A percentile compares a stretch with the other conserved stretches of the same genome.
Evolutionary conservation across 2,888 invertebrate species (phyloP).

Genomic region (Unio pictorum): DNA sequence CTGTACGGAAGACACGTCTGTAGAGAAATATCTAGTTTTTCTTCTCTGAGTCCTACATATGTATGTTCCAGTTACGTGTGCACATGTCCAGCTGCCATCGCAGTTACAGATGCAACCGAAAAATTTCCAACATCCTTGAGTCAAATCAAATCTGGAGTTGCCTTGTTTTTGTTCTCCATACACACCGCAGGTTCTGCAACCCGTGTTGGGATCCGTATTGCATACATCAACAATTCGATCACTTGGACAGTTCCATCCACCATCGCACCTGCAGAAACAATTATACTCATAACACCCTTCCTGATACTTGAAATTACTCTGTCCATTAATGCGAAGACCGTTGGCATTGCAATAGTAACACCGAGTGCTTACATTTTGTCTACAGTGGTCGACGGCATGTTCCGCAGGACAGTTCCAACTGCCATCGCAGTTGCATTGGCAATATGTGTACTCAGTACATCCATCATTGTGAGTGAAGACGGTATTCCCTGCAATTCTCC

Average conservation of each 20-base stretch:
- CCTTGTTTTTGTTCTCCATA: conserved; percentile 20
- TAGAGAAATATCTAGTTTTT: too few species aligned
- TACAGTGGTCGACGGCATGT: conserved; percentile 43
- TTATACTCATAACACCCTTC: conserved; percentile 44
- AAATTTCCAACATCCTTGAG: conserved; percentile 36
- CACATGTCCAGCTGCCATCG: conserved; percentile 11
- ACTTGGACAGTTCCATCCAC: conserved; percentile 45
- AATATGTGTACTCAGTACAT: conserved; percentile 10
- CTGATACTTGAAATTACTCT: conserved; percentile 28
- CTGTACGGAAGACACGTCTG: too few species aligned
- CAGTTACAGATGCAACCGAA: conserved; percentile 43
- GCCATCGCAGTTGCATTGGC: conserved; percentile 40
- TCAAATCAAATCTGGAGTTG: conserved; percentile 33
- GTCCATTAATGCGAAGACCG: conserved; percentile 32
- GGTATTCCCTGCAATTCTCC: conserved; percentile 24
- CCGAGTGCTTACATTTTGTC: conserved; percentile 29
- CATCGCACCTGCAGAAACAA: conserved; percentile 47
- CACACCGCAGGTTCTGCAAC: conserved; percentile 42
- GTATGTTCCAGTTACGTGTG: conserved; percentile 4
- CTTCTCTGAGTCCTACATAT: conserved; percentile 8
- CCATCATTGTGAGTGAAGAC: conserved; percentile 21
- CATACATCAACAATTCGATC: conserved; percentile 41
- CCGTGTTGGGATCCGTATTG: conserved; percentile 28
- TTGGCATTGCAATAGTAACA: conserved; percentile 44
- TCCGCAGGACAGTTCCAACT: conserved; percentile 44